These are phyloP conservation scores for Remorina albescens DNA, from an alignment of 2,797 vertebrate species.

Conservation along the genomic window DNA sequence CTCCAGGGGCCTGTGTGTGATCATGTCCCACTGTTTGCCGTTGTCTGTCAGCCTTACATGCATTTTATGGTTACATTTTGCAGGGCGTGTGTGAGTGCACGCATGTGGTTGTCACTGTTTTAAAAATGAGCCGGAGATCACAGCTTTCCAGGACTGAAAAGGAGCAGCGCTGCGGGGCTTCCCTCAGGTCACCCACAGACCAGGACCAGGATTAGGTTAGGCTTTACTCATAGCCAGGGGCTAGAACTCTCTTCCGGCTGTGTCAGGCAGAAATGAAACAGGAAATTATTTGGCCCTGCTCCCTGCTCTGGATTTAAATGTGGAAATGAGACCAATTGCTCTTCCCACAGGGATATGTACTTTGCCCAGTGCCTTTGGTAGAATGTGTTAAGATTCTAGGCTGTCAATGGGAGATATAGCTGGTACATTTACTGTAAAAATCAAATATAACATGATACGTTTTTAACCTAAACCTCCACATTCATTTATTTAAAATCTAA, in stretches of 20 bases:
- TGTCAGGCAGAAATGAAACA: conserved; percentile 44
- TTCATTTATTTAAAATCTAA: background rate
- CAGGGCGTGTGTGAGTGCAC: background rate
- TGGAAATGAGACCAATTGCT: conserved; percentile 39
- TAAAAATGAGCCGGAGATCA: conserved; percentile 54
- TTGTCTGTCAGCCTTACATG: conserved; percentile 13
- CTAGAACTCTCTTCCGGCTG: conserved; percentile 36
- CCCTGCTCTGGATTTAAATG: conserved; percentile 43
- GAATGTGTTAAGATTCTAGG: conserved; percentile 13
- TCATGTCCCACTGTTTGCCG: conserved; percentile 8
- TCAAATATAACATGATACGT: background rate
- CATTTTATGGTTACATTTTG: conserved; percentile 37
- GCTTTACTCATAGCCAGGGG: conserved; percentile 46
- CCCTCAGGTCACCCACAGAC: conserved; percentile 50
- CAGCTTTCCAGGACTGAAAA: conserved; percentile 57
- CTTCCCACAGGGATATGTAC: conserved; percentile 5
- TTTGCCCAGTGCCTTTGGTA: background rate
- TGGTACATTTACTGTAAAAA: background rate
- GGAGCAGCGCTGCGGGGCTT: conserved; percentile 40
- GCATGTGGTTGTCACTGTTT: background rate
- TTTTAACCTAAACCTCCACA: background rate
- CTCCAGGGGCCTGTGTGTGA: conserved; percentile 51
- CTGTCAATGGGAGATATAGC: background rate
- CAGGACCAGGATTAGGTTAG: conserved; percentile 50
- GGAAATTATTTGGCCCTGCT: conserved; percentile 57